A percentile compares a stretch with the other conserved stretches of the same genome.
phyloP scores from a whole-genome alignment of 2,888 invertebrate species.

The Cheilosia vulpina region DNA sequence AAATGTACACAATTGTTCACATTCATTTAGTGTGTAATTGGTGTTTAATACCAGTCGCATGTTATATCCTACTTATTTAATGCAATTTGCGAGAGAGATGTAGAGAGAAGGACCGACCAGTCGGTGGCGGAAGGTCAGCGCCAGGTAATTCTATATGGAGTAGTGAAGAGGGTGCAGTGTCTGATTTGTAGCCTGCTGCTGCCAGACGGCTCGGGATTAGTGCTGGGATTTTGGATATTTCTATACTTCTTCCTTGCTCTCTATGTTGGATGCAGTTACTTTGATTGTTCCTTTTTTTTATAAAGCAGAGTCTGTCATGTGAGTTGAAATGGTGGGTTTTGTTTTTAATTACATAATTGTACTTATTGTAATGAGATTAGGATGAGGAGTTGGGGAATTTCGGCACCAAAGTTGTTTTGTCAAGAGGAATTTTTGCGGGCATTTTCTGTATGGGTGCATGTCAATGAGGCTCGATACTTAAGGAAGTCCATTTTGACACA shows the following conservation, averaged over 20 bases:
- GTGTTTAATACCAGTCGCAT: slow-evolving; percentile 69
- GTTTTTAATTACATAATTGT: slow-evolving; percentile 28
- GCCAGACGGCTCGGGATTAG: slow-evolving; percentile 57
- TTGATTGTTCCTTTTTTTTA: slow-evolving; percentile 40
- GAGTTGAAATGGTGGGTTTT: slow-evolving; percentile 25
- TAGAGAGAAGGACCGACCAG: neutral
- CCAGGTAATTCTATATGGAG: slow-evolving; percentile 47
- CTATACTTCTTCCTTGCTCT: slow-evolving; percentile 8
- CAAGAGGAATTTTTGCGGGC: too few species aligned
- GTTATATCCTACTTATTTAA: slow-evolving; percentile 67
- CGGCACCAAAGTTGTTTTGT: too few species aligned
- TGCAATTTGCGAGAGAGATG: slow-evolving; percentile 45
- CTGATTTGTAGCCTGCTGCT: slow-evolving; percentile 12
- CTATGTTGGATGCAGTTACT: slow-evolving; percentile 25
- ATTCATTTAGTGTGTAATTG: slow-evolving; percentile 71
- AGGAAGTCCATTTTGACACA: too few species aligned
- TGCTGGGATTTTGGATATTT: slow-evolving; percentile 48
- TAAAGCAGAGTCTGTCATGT: neutral
- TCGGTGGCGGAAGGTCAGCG: slow-evolving; percentile 51
- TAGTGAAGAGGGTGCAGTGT: neutral
- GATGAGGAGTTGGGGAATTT: too few species aligned
- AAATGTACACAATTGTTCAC: slow-evolving; percentile 73
- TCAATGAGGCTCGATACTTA: too few species aligned
- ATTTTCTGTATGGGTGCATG: too few species aligned
- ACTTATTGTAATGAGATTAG: slow-evolving; percentile 20